A percentile compares a stretch with the other conserved stretches of the same genome.
Evolutionary conservation across 1,140 invertebrate genomes (phyloP).

Genomic region (Muscidifurax raptorellus): DNA sequence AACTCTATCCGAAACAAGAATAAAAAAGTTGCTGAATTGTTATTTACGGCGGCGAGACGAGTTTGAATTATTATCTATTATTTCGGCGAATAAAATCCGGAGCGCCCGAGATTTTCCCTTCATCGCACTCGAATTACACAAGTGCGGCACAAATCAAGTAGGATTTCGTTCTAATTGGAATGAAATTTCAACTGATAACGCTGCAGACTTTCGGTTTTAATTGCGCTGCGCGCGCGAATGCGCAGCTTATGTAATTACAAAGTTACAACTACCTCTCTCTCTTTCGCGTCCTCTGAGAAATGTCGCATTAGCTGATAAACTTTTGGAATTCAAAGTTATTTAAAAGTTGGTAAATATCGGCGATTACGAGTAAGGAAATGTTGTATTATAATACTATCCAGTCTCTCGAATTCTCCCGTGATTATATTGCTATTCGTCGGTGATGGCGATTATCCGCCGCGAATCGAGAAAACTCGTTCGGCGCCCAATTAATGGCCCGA

Average conservation of each 20-base stretch:
- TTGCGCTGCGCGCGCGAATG: background rate
- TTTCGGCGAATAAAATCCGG: background rate
- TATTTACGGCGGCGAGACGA: background rate
- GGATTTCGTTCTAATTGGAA: constrained; percentile 1
- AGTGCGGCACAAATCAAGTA: background rate
- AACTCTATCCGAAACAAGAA: background rate
- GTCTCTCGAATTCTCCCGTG: background rate
- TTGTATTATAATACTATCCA: background rate
- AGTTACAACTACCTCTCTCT: background rate
- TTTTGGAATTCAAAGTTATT: background rate
- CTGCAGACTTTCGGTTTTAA: background rate
- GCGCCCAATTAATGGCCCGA: background rate
- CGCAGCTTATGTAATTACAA: constrained; percentile 1
- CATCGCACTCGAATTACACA: background rate
- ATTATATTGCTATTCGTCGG: too few species aligned
- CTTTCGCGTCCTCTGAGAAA: background rate
- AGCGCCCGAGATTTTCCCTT: background rate
- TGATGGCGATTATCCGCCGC: too few species aligned
- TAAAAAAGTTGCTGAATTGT: background rate
- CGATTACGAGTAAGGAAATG: background rate
- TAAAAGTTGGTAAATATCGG: background rate
- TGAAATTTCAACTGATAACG: constrained; percentile 1
- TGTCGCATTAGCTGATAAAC: background rate
- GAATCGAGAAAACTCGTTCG: background rate
- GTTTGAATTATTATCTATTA: background rate